phyloP scores from a whole-genome alignment of 2,797 vertebrate genomes.

The Malurus splendens region DNA sequence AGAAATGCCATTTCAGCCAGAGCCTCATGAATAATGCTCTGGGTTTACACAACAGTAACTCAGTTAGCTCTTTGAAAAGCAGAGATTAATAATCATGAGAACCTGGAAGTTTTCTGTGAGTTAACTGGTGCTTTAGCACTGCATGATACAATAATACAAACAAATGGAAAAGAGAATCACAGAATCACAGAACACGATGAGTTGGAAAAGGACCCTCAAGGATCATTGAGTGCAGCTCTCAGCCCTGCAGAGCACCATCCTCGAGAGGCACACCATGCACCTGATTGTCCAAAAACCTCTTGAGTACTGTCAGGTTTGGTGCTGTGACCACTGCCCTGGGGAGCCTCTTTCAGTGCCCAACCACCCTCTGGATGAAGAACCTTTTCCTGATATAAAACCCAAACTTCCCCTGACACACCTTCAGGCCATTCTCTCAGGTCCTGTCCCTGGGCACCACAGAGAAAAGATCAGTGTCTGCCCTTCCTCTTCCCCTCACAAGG shows the following conservation, averaged over 20 bases:
- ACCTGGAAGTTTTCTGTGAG: slow-evolving; percentile 6
- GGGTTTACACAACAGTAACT: slow-evolving; percentile 40
- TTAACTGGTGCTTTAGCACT: neutral
- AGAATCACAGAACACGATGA: neutral
- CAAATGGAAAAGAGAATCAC: neutral
- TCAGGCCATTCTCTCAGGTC: accelerated
- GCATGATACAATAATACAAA: neutral
- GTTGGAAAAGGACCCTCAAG: neutral
- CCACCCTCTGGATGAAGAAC: accelerated
- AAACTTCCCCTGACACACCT: neutral
- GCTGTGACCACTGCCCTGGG: neutral
- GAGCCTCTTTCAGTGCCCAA: neutral
- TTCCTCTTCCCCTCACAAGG: neutral
- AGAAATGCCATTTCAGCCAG: neutral
- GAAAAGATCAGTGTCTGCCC: neutral
- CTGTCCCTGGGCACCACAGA: neutral
- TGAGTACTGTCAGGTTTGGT: neutral
- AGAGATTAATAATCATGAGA: slow-evolving; percentile 40
- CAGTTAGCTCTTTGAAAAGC: slow-evolving; percentile 17
- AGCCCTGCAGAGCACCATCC: neutral
- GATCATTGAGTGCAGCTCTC: neutral
- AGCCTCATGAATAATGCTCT: slow-evolving; percentile 30
- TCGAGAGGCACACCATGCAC: no score
- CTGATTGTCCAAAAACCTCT: neutral
- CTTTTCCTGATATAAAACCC: accelerated